A percentile compares a stretch with the other conserved stretches of the same genome.
Evolutionary conservation across 2,888 invertebrate genomes (phyloP).

Genomic region (Volucella bombylans): DNA sequence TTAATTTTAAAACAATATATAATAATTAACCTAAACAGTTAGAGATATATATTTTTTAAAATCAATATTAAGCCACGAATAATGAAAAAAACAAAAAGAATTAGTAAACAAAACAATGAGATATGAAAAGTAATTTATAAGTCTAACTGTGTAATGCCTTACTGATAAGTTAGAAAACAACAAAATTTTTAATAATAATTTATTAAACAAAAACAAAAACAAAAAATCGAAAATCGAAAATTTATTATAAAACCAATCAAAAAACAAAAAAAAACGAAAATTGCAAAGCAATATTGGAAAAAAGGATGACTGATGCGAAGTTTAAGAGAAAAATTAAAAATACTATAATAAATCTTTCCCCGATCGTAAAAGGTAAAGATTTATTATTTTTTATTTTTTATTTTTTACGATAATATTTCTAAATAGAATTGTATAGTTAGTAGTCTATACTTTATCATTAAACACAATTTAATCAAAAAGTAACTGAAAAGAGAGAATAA

Average conservation of each 20-base stretch:
- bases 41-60: constrained; percentile 63
- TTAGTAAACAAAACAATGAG: constrained; percentile 28
- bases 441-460: constrained; percentile 48
- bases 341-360: constrained; percentile 46
- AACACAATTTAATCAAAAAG: not conserved
- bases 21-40: constrained; percentile 31
- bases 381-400: constrained; percentile 56
- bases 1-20: constrained; percentile 75
- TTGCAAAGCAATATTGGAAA: constrained; percentile 45
- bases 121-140: constrained; percentile 41
- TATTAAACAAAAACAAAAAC: constrained; percentile 43
- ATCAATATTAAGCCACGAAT: constrained; percentile 64
- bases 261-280: not conserved
- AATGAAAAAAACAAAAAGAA: constrained; percentile 25
- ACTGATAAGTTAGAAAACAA: constrained; percentile 48
- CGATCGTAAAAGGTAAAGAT: not conserved
- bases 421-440: constrained; percentile 59
- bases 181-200: constrained; percentile 39
- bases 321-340: constrained; percentile 42
- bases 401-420: not conserved
- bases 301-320: constrained; percentile 62
- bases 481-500: constrained; percentile 5
- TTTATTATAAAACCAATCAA: constrained; percentile 2
- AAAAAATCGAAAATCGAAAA: constrained; percentile 26
- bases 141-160: constrained; percentile 61